Base-by-base conservation (phyloP, 2,888 invertebrate genomes). In the Agrochola lota region DNA sequence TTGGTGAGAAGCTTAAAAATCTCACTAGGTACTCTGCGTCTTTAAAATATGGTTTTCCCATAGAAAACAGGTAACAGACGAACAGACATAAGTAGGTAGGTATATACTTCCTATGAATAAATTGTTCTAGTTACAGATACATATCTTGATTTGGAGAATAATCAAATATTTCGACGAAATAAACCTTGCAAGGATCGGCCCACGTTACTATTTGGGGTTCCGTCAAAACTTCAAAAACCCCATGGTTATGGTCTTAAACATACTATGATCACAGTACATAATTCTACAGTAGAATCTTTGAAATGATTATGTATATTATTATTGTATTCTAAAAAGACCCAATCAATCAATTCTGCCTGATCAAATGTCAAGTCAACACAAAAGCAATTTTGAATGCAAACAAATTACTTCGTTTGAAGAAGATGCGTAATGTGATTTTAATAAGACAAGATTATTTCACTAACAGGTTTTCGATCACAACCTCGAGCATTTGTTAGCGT, bases 71-170 rank as follows among this genome's bases (percentile, higher is more conserved):
- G 23, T 46, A 43, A 20, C 26, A 55, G 23, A 63, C 35, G 23
- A 57, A 70, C 77, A 55, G 20, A 70, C 52, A 43, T 52, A 35
- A 23, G 8, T 49, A 17, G 49, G 49, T 49, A 46, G 49, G 49
- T 49, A 46, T 49, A 67, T 23, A 43, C 12, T 12, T 62, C 52
- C 8, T 12, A 15, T 2, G 20, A 52, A 64, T 68, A 69, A 46
- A 75, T 55, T 30, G 40, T 76, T 77, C 55, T 60, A 49, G 75
- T 83, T 77, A 71, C 63, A 76, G 83, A 83, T 83, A 63, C 43
- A 60, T 75, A 83, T 83, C 83, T 75, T 30, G 80, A 60, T 76
- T 80, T 67, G 26, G 55, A 71, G 63, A 80, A 64, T 70, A 79
- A 71, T 63, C 82, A 71, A 78, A 78, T 71, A 70, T 52, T 79